Conservation (phyloP, 2,888 invertebrate species). For the Agriopis aurantiaria region DNA sequence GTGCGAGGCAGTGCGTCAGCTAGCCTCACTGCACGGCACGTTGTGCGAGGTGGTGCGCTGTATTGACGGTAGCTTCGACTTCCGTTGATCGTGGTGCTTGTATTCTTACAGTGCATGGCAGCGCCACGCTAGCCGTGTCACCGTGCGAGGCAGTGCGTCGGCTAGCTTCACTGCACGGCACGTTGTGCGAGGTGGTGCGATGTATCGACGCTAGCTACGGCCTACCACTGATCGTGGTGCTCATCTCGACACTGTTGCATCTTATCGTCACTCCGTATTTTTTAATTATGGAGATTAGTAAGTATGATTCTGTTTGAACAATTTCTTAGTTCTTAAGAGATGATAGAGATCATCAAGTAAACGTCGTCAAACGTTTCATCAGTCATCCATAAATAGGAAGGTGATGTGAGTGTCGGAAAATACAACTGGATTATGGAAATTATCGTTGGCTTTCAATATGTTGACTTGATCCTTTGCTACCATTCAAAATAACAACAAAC, state of each 20-base stretch:
- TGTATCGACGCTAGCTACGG: conserved; percentile 84
- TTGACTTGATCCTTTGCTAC: too few species aligned
- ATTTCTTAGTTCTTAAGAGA: too few species aligned
- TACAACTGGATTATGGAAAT: too few species aligned
- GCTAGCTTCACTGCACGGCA: conserved; percentile 81
- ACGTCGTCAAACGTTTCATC: too few species aligned
- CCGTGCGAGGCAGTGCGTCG: conserved; percentile 79
- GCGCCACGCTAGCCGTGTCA: conserved; percentile 66
- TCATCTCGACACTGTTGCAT: conserved; percentile 86
- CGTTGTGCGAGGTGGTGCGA: conserved; percentile 82
- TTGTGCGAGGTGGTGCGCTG: conserved; percentile 80
- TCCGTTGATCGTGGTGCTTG: conserved; percentile 64
- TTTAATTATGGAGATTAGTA: conserved; percentile 84
- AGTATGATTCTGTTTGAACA: conserved; percentile 46
- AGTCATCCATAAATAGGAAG: too few species aligned
- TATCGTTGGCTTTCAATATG: too few species aligned
- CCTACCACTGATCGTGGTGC: conserved; percentile 81
- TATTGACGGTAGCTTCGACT: conserved; percentile 83
- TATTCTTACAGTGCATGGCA: conserved; percentile 61
- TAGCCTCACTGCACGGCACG: conserved; percentile 81
- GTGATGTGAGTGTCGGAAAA: too few species aligned
- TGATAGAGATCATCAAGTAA: too few species aligned
- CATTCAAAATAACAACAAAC: too few species aligned
- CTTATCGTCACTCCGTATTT: conserved; percentile 88
- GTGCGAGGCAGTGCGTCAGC: conserved; percentile 48